Base-by-base conservation (phyloP, 2,797 vertebrate genomes). In the Crypturellus tataupa region DNA sequence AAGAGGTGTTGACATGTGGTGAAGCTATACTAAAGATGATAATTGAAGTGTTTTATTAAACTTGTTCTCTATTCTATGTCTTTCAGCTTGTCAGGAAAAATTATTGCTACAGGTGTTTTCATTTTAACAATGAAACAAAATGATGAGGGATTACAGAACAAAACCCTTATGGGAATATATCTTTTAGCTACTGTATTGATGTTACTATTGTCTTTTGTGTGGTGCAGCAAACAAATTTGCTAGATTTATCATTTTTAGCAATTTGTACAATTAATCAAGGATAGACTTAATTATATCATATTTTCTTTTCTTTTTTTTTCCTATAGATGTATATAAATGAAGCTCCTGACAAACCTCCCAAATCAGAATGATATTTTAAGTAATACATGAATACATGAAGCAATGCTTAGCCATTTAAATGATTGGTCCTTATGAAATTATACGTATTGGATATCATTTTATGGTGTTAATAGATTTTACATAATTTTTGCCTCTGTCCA, bases 41-140 rank as follows among this genome's bases (percentile, higher is more conserved):
- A 94, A 94, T 95, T 86, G 79, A 77, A 94, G 35, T 29, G 31
- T 94, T 96, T 93, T 94, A 91, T 95, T 89, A 90, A 94, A 85
- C 60, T 93, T 91, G 31, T 86, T 96, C 53, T 77, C 25, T 85
- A 14, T 88, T 87, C 23, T 5, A 27, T 81, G 59, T 9, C 60
- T 96, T 93, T 85, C 80, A 95, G 87, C 72, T 93, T 96, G 75
- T 84, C 63, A 53, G 46, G 23, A 91, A 39, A 91, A 93, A 93
- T 87, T 80, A 80, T 58, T 92, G 65, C 90, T 89, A 92, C 79
- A 92, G 79, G 63, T 96, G 77, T 88, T 95, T 73, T 75, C 44
- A 75, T 94, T 93, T 77, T 71, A 75, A 89, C 83, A 94, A 70
- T 75, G 68, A 88, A 90, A 35, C 14, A 78, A 89, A 82, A 80